Evolutionary conservation across 2,888 invertebrate genomes (phyloP).

Genomic region (Creontiades dilutus): DNA sequence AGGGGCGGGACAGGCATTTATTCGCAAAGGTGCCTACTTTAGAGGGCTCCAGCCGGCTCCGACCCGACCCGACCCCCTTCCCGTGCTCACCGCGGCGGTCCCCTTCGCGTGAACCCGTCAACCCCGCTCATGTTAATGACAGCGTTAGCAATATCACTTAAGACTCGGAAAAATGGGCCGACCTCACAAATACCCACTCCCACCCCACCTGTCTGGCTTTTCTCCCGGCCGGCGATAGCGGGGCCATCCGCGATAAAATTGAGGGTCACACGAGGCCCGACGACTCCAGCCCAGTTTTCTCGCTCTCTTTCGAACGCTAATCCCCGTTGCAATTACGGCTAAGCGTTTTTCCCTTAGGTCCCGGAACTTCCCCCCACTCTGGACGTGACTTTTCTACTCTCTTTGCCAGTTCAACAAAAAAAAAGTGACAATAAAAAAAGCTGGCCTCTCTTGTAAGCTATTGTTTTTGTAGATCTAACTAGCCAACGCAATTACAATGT

Average conservation of each 20-base stretch:
- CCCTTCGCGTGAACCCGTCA: constrained; percentile 27
- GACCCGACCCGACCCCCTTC: not conserved
- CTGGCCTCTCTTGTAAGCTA: not conserved
- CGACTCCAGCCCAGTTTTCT: not conserved
- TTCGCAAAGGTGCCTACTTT: constrained; percentile 60
- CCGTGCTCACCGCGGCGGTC: not conserved
- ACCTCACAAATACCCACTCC: constrained; percentile 3
- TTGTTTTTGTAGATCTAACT: not conserved
- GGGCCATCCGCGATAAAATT: constrained; percentile 26
- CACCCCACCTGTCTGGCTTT: constrained; percentile 13
- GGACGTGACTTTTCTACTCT: constrained; percentile 27
- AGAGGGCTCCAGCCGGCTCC: constrained; percentile 23
- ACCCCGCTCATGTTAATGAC: constrained; percentile 36
- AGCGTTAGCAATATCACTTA: constrained; percentile 42
- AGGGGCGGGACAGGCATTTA: constrained; percentile 49
- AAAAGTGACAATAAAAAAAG: not conserved
- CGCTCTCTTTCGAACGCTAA: constrained; percentile 35
- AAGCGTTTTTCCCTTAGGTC: constrained; percentile 32
- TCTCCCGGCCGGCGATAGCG: constrained; percentile 7
- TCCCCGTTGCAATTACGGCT: constrained; percentile 39
- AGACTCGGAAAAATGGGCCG: constrained; percentile 36
- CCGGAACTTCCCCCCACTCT: constrained; percentile 15
- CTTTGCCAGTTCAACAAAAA: not conserved
- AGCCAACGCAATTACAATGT: not conserved
- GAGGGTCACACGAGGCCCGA: constrained; percentile 22